Evolutionary conservation across 2,888 invertebrate genomes (phyloP), one percentile per base, ranked within the genome.

Genomic region (Nymphalis urticae): DNA sequence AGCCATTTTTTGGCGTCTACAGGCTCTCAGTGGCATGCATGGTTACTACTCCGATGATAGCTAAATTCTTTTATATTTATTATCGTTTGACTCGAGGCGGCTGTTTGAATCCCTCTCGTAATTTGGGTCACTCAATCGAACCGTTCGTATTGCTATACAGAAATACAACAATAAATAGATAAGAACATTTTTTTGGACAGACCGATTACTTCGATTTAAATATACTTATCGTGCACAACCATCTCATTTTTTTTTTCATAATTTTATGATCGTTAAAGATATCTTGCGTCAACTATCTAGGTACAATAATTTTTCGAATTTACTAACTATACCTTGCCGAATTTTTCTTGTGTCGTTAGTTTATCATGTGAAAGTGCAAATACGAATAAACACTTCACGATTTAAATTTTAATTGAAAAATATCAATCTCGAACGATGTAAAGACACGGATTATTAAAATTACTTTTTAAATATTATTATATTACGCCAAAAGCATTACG

Each of bases 221-320:
- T 27, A 32, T 85, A 86, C 83, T 88, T 92, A 92, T 86, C 87
- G 90, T 91, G 92, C 92, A 92, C 92, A 92, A 92, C 92, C 92
- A 86, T 91, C 86, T 86, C 87, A 85, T 84, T 85, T 83, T 82
- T 50, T 50, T 50, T 68, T 67, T 42, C 72, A 71, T 64, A 69
- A 32, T 68, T 85, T 84, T 84, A 83, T 81, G 81, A 70, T 71
- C 66, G 67, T 73, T 58, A 72, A 64, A 65, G 62, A 71, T 67
- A 27, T 51, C 59, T 72, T 68, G 62, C 66, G 51, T 67, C 62
- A n/a, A 60, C 48, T 56, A 62, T 36, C 27, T 67, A 64, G 51
- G 19, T 62, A 65, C 64, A 64, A 54, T 68, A 60, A 54, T 60
- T 64, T 64, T 48, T 61, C 62, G 58, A 59, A 65, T 64, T 58